Evolutionary conservation across 1,140 invertebrate species (phyloP), one percentile per base, ranked within the genome.

Genomic region (Chrysomallon squamiferum): DNA sequence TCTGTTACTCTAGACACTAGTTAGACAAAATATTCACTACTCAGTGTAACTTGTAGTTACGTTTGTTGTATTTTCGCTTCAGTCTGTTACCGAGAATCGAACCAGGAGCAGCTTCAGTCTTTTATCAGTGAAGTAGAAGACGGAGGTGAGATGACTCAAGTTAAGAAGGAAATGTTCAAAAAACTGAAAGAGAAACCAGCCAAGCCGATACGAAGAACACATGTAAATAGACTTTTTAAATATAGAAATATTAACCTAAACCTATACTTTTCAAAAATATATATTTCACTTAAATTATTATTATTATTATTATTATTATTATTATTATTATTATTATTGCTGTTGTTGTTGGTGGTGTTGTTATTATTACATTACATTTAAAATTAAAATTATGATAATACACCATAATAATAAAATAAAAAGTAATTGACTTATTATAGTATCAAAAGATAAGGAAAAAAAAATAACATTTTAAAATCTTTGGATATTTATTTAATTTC

Each of bases 51-150:
- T n/a, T n/a, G n/a, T n/a, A n/a, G n/a, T n/a, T n/a, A n/a, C n/a
- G n/a, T n/a, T n/a, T n/a, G n/a, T n/a, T n/a, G n/a, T n/a, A n/a
- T n/a, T n/a, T 38, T 22, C 59, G 2, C 65, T 74, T n/a, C 59
- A 79, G 80, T 82, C 18, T 82, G 80, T 61, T 82, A 81, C 60
- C 69, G 66, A 2, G 77, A 82, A 49, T 56, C 77, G 0, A 61
- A 66, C 45, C 65, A 60, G 0, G 75, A 74, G 30, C 72, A 81
- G 58, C 57, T 82, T 25, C 72, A 76, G 9, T 69, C 71, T 11
- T 81, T 77, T 65, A 66, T 69, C 30, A 71, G 74, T 32, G 79
- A 82, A 59, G 66, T 82, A 15, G 72, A 70, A 59, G 59, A 71
- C 20, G 73, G 72, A 58, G 80, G 80, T 0, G 54, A 73, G 18